Conservation (phyloP, 1,140 invertebrate genomes). For the Lordiphosa collinella region DNA sequence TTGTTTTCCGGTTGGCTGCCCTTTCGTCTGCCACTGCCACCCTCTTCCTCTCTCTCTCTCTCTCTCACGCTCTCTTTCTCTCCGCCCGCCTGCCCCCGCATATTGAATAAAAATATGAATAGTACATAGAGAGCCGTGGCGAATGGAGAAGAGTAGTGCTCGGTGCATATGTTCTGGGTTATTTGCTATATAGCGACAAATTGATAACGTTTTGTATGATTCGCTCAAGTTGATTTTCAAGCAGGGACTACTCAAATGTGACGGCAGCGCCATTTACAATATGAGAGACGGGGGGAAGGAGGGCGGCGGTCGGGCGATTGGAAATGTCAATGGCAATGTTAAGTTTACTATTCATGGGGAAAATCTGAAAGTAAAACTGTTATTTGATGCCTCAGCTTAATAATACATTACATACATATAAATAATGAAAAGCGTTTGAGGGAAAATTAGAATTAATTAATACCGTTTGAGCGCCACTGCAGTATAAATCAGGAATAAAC, state of each 20-base stretch:
- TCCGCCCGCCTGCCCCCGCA: neutral
- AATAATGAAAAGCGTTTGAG: no score
- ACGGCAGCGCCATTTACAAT: conserved; percentile 1
- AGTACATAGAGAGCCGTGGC: no score
- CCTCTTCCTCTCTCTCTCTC: neutral
- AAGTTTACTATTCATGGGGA: no score
- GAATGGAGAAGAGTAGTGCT: neutral
- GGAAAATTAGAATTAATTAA: no score
- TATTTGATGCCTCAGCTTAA: no score
- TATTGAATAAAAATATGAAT: conserved; percentile 3
- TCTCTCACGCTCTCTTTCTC: neutral
- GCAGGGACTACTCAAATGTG: conserved; percentile 51
- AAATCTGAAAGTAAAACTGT: no score
- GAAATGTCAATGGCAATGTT: no score
- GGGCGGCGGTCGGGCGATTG: neutral
- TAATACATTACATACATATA: no score
- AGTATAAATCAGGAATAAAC: no score
- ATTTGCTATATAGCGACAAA: conserved; percentile 73
- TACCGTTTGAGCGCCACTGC: no score
- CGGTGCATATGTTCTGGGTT: conserved; percentile 24
- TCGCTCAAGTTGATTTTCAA: conserved; percentile 76
- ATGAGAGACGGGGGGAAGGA: conserved; percentile 12
- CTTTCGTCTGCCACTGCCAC: conserved; percentile 22
- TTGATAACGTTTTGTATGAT: conserved; percentile 74
- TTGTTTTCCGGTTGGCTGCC: conserved; percentile 79